These are phyloP conservation scores for Microplitis manilae DNA, from an alignment of 2,888 invertebrate species.

Conservation along the genomic window DNA sequence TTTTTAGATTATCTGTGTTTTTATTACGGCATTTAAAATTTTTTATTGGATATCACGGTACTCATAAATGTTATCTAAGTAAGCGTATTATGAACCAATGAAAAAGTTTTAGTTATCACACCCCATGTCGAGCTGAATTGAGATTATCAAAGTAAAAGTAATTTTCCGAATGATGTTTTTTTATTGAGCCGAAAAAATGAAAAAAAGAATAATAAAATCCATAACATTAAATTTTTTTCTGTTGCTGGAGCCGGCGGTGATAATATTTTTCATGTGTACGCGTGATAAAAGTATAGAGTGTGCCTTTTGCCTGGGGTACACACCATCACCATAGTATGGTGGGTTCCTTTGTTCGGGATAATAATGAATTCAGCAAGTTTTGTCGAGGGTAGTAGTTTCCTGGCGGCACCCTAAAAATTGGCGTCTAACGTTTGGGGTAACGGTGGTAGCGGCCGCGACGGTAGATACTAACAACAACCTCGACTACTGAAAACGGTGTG, in stretches of 20 bases:
- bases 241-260: background rate
- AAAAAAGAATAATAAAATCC: no score
- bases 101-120: background rate
- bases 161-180: no score
- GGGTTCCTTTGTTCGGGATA: conserved; percentile 64
- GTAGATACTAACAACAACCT: background rate
- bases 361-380: conserved; percentile 70
- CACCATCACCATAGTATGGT: conserved; percentile 39
- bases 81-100: background rate
- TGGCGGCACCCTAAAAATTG: conserved; percentile 69
- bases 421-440: conserved; percentile 53
- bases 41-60: background rate
- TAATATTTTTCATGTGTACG: background rate
- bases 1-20: background rate
- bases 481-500: background rate
- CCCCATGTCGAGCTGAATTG: no score
- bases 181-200: no score
- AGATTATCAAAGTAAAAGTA: no score
- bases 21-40: background rate
- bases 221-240: no score
- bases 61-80: background rate
- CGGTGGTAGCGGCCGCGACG: conserved; percentile 6
- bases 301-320: background rate
- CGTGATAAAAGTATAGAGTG: background rate
- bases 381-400: conserved; percentile 70